Evolutionary conservation across 1,140 invertebrate species (phyloP), one percentile per base, ranked within the genome.

Genomic region (Cydia pomonella): DNA sequence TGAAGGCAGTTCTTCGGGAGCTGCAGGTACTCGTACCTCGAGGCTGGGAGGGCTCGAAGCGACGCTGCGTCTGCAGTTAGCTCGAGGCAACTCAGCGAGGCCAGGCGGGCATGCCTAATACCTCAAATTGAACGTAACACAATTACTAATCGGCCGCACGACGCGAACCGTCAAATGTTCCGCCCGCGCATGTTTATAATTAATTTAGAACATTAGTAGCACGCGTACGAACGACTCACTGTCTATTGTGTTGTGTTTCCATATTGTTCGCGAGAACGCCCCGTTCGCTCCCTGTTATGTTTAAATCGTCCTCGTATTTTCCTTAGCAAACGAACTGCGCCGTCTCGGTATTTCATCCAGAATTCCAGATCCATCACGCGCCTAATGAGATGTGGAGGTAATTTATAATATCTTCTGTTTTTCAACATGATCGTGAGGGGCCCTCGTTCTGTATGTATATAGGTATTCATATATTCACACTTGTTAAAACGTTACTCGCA

Each of bases 131-230:
- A 84, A 85, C 81, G 81, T 85, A 89, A 89, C 84, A 83, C 77
- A 89, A 84, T 89, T 86, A 87, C 80, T 80, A 85, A 82, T 81
- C 80, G 77, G 79, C 73, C 72, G 73, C 77, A 80, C 80, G 78
- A 83, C 76, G 79, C 75, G 76, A 62, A 71, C 62, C 72, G 72
- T 69, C 72, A 80, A 79, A 82, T 84, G 83, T 86, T 83, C 76
- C 83, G 77, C 83, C 74, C 79, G 81, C 79, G 84, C 80, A 80
- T 90, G 86, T 90, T 90, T 88, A 87, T 88, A 88, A 91, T 91
- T 90, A 89, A 90, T 91, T 91, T 88, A 87, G 86, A 85, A 88
- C 83, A 87, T 88, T 88, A 88, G 59, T 59, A 73, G 80, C 85
- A 84, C 77, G 83, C 71, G 80, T 78, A 81, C 82, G 78, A 82